Evolutionary conservation across 2,797 vertebrate genomes (phyloP), one percentile per base, ranked within the genome.

Genomic region (Scomberomorus guttatus): DNA sequence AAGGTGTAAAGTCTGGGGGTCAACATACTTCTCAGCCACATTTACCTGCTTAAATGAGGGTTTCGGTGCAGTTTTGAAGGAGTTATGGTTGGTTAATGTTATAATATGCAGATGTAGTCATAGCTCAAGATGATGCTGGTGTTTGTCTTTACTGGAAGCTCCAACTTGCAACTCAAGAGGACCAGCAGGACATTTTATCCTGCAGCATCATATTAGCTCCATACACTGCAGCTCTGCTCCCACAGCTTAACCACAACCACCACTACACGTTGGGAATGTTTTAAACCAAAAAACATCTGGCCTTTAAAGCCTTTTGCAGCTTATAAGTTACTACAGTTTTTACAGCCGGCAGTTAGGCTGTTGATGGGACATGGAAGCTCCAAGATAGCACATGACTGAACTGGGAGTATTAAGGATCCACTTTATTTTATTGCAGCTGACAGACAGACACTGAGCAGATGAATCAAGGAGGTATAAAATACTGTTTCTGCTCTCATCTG

Each of bases 211-310:
- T 18, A 27, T 42, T 37, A 14, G 50, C 51, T 56, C 71, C 70
- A 29, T 37, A 50, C 20, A 44, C 57, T 17, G 62, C 44, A n/a
- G 50, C 70, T 29, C 57, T 3, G 12, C 74, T 55, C 50, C 1
- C 24, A 32, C 20, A 9, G 52, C 9, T 63, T 20, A 18, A 44
- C 25, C 50, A 12, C 44, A 9, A 58, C n/a, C 65, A 14, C 20
- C 25, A 9, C 67, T 5, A 44, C 52, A 65, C 5, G 62, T 4
- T 20, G 68, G 24, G 24, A n/a, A 22, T 0, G 58, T 17, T 42
- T 72, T 12, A 50, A 34, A 22, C 9, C 60, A 14, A 1, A 32
- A 29, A 52, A 60, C 77, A 62, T 67, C 70, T 79, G 77, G 77
- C 62, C 55, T 62, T 70, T 39, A 29, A 24, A 27, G 27, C 50